Percentiles rank a stretch among this genome's conserved stretches.
These are phyloP conservation scores for Tachina lurida DNA, from an alignment of 2,888 invertebrate species.

Conservation along the genomic window DNA sequence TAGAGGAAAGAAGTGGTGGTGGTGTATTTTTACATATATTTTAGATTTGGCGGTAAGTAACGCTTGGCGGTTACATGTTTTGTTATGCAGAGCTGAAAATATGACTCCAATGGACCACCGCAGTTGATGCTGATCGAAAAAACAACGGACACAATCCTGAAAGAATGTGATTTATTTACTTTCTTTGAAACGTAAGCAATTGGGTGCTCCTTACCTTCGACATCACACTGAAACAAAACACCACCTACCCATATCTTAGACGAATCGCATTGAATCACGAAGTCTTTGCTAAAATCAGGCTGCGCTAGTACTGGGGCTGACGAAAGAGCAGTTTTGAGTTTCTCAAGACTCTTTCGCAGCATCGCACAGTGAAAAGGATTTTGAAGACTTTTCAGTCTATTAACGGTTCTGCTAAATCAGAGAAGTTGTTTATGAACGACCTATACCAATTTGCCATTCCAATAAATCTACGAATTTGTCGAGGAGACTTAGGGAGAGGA, in stretches of 20 bases:
- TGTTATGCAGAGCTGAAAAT: too few species aligned
- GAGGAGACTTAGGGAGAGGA: constrained; percentile 34
- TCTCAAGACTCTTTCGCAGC: constrained; percentile 6
- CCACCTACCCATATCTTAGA: too few species aligned
- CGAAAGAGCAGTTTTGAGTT: constrained; percentile 30
- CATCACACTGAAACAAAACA: constrained; percentile 6
- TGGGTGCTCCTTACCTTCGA: constrained; percentile 30
- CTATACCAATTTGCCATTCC: too few species aligned
- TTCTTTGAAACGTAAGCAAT: constrained; percentile 60
- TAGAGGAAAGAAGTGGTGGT: too few species aligned
- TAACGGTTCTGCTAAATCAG: too few species aligned
- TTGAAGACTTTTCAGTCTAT: background rate
- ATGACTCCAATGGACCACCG: too few species aligned
- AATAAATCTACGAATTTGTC: constrained; percentile 17
- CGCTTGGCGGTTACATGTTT: too few species aligned
- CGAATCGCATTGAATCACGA: too few species aligned
- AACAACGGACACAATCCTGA: background rate
- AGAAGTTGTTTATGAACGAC: too few species aligned
- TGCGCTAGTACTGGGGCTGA: constrained; percentile 24
- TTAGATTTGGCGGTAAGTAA: too few species aligned
- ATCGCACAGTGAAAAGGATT: background rate
- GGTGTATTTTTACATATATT: too few species aligned
- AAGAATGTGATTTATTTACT: constrained; percentile 37
- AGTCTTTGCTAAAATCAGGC: background rate
- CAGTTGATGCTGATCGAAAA: background rate